These are phyloP conservation scores for Leucophenga varia DNA, from an alignment of 1,140 invertebrate species.

Conservation along the genomic window DNA sequence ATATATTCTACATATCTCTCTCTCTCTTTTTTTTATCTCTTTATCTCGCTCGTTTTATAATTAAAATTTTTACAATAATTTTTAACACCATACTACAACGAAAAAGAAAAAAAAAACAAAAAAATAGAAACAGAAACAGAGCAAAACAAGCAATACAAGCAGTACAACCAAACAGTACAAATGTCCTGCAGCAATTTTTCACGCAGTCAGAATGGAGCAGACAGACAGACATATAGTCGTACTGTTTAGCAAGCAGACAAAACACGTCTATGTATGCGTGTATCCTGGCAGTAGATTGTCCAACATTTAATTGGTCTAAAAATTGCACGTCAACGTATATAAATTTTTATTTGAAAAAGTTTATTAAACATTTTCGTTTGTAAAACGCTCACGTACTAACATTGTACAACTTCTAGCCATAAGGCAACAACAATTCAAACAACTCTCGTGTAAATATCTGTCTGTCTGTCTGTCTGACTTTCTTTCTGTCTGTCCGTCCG, in stretches of 20 bases:
- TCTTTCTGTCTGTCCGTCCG: constrained; percentile 46
- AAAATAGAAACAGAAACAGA: too few species aligned
- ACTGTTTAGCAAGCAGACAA: background rate
- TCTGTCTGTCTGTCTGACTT: constrained; percentile 18
- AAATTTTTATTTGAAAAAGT: constrained; percentile 54
- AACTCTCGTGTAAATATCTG: background rate
- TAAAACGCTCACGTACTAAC: constrained; percentile 38
- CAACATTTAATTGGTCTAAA: constrained; percentile 45
- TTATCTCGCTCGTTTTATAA: too few species aligned
- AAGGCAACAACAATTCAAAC: too few species aligned
- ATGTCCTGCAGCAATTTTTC: constrained; percentile 9
- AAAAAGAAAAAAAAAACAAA: too few species aligned
- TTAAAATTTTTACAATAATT: too few species aligned
- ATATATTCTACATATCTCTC: too few species aligned
- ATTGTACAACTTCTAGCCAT: constrained; percentile 1
- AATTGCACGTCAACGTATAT: constrained; percentile 51
- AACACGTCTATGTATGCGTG: too few species aligned
- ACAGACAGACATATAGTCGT: constrained; percentile 10
- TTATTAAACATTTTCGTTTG: constrained; percentile 50
- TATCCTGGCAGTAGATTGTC: constrained; percentile 10
- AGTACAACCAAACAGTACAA: too few species aligned
- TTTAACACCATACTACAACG: too few species aligned
- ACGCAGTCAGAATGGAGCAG: constrained; percentile 2
- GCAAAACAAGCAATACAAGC: too few species aligned
- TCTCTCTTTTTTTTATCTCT: too few species aligned